These are phyloP conservation scores for Drosophila leontia DNA, from an alignment of 1,140 invertebrate species.

Conservation along the genomic window DNA sequence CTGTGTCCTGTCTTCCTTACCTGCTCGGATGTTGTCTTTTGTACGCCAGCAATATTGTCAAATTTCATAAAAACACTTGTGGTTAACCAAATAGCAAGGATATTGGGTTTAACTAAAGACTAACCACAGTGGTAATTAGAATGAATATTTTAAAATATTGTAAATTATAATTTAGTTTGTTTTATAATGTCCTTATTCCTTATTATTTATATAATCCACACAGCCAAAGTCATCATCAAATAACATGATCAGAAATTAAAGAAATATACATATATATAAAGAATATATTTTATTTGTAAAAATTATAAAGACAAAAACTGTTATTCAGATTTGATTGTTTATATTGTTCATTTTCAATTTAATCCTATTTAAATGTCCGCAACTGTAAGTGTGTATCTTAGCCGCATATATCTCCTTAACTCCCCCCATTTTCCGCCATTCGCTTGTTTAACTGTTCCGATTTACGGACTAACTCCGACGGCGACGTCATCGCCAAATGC, in stretches of 20 bases:
- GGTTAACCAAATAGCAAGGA: background rate
- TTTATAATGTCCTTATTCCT: too few relatives aligned
- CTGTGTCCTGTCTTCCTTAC: constrained; percentile 34
- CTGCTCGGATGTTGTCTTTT: constrained; percentile 55
- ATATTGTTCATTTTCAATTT: background rate
- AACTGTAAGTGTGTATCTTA: constrained; percentile 27
- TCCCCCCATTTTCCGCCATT: constrained; percentile 1
- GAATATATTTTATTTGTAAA: too few relatives aligned
- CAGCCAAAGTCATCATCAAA: background rate
- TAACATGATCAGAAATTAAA: background rate
- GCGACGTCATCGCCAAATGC: constrained; percentile 62
- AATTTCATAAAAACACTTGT: constrained; percentile 64
- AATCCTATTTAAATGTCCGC: background rate
- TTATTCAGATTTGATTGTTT: background rate
- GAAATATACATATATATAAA: background rate
- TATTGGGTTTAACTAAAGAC: background rate
- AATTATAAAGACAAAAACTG: background rate
- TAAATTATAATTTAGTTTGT: background rate
- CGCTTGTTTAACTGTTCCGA: constrained; percentile 72
- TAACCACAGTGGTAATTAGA: background rate
- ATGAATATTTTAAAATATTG: background rate
- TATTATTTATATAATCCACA: too few relatives aligned
- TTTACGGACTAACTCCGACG: constrained; percentile 72
- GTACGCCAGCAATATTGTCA: constrained; percentile 75
- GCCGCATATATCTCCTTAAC: constrained; percentile 1